Evolutionary conservation across 2,113 vertebrate genomes (phyloP).

Genomic region (Gymnogyps californianus): DNA sequence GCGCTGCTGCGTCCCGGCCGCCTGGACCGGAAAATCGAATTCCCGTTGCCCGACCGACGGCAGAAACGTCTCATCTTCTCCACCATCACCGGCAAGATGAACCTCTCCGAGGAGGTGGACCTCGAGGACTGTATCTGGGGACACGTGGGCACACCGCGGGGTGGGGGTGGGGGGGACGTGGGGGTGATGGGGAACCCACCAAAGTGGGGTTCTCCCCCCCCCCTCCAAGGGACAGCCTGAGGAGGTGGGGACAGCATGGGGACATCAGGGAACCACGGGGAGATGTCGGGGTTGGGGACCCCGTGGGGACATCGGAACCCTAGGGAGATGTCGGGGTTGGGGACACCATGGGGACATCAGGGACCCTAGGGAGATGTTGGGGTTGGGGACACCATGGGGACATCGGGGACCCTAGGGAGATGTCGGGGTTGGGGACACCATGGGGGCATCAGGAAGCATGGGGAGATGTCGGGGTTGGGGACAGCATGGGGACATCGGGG

Average conservation of each 20-base stretch:
- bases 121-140: conserved; percentile 90
- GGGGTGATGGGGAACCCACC: not conserved
- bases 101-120: conserved; percentile 94
- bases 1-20: conserved; percentile 89
- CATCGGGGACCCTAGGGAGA: too few relatives aligned
- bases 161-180: not conserved
- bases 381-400: not conserved
- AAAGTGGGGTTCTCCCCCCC: not conserved
- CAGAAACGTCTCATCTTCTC: conserved; percentile 93
- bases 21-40: conserved; percentile 92
- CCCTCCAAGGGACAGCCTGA: too few relatives aligned
- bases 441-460: too few relatives aligned
- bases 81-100: conserved; percentile 96
- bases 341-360: not conserved
- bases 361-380: not conserved
- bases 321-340: too few relatives aligned
- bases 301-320: too few relatives aligned
- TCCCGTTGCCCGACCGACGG: conserved; percentile 89
- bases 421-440: too few relatives aligned
- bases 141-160: not conserved
- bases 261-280: too few relatives aligned
- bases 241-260: not conserved
- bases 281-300: not conserved
- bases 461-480: too few relatives aligned
- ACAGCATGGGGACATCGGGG: too few relatives aligned